Conservation (phyloP, 2,113 vertebrate genomes). For the Apteryx owenii region DNA sequence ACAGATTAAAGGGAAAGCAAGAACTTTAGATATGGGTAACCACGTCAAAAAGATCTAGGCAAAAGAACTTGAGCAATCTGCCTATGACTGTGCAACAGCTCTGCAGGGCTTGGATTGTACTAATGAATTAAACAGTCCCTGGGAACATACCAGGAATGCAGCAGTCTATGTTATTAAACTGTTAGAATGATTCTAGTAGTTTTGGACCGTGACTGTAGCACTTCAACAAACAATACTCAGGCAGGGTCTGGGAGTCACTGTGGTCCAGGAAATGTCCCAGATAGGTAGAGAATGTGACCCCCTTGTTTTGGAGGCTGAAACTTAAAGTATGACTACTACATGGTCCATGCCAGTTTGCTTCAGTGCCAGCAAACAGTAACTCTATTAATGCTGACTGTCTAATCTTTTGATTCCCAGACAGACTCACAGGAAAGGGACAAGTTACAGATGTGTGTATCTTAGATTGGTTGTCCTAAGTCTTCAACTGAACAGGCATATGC, state of each 20-base stretch:
- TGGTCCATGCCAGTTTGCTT: background rate
- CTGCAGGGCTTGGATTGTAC: background rate
- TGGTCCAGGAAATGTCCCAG: background rate
- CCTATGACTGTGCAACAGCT: background rate
- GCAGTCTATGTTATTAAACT: background rate
- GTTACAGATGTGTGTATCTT: background rate
- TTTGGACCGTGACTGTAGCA: background rate
- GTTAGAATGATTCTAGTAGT: background rate
- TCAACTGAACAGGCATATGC: background rate
- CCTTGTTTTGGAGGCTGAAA: background rate
- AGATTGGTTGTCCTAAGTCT: background rate
- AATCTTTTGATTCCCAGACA: background rate
- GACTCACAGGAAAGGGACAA: background rate
- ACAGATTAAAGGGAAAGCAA: background rate
- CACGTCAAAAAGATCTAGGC: background rate
- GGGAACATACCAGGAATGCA: background rate
- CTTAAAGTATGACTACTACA: background rate
- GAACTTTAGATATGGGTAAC: background rate
- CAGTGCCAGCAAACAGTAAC: background rate
- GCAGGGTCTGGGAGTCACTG: fast-evolving
- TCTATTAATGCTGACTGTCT: background rate
- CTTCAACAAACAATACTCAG: background rate
- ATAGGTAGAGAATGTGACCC: background rate
- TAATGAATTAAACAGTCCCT: background rate
- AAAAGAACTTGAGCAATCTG: background rate